Base-by-base conservation (phyloP, 1,140 invertebrate species). In the Drosophila kurseongensis region DNA sequence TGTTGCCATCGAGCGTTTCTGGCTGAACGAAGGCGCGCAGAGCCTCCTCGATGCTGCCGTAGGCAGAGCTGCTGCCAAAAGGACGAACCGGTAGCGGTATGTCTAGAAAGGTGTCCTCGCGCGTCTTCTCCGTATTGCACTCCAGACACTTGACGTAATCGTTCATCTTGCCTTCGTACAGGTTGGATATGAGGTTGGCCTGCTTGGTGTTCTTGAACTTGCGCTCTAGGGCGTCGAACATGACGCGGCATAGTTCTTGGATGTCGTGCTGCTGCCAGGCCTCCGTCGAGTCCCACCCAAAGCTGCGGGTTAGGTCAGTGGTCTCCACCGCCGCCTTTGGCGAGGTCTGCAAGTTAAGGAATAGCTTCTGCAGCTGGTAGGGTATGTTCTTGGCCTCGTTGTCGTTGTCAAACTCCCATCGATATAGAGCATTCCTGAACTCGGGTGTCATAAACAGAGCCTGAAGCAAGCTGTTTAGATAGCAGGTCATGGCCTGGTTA, bases 401-500 rank as follows among this genome's bases (percentile, higher is more conserved):
- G 61, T 94, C 94, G 27, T 95, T 95, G 88, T 96, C 96, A 90
- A 96, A 97, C 92, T 97, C 95, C 96, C 97, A 97, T 78, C 96
- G 96, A 90, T 98, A 98, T 7, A 98, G 92, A 2, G 96, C 96
- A 93, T 98, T 98, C 38, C 97, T 93, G 91, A 98, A 98, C 93
- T 98, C 97, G n/a, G 98, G 97, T 5, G 97, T 98, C 97, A 98
- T 98, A 83, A 95, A 98, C 2, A 98, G 93, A 1, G 97, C 96
- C 93, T 98, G 97, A 1, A 98, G 93, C 27, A 98, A 93, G 93
- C 97, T 97, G 91, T 98, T 98, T 12, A 98, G 93, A 91, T 98
- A 98, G 91, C 97, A 98, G 1, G 97, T 98, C 97, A 98, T 98
- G 1, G 97, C 97, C 93, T 98, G 97, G 92, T 98, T 98, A 0